These are phyloP conservation scores for Cotesia chilonis DNA, from an alignment of 1,140 invertebrate species.

Conservation along the genomic window DNA sequence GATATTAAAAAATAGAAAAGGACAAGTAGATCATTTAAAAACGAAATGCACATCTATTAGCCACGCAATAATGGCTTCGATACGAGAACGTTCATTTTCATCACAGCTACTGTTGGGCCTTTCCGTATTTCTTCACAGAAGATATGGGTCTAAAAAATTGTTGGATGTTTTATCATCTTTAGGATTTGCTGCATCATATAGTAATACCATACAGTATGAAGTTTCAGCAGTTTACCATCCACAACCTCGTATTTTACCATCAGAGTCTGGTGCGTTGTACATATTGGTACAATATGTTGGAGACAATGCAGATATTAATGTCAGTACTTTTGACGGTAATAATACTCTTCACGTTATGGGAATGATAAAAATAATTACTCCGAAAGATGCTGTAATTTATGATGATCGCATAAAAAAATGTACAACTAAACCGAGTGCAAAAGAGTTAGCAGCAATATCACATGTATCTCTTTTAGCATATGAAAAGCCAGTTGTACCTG, in stretches of 20 bases:
- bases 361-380: background rate
- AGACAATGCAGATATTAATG: constrained; percentile 57
- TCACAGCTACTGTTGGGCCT: constrained; percentile 54
- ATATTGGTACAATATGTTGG: constrained; percentile 52
- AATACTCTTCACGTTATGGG: constrained; percentile 32
- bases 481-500: background rate
- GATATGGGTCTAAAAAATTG: constrained; percentile 51
- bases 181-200: constrained; percentile 52
- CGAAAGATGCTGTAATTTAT: background rate
- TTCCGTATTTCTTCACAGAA: constrained; percentile 53
- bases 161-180: constrained; percentile 53
- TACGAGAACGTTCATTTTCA: constrained; percentile 54
- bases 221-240: constrained; percentile 52
- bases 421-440: background rate
- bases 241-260: constrained; percentile 43
- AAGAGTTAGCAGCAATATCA: constrained; percentile 2
- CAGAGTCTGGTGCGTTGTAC: constrained; percentile 48
- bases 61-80: constrained; percentile 53
- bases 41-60: constrained; percentile 46
- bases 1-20: too few relatives aligned
- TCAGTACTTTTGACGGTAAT: constrained; percentile 53
- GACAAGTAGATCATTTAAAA: too few relatives aligned
- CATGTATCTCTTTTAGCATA: background rate
- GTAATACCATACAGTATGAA: constrained; percentile 52
- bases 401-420: background rate